phyloP scores from a whole-genome alignment of 2,797 vertebrate species.

The Parauchenoglanis punctatus region DNA sequence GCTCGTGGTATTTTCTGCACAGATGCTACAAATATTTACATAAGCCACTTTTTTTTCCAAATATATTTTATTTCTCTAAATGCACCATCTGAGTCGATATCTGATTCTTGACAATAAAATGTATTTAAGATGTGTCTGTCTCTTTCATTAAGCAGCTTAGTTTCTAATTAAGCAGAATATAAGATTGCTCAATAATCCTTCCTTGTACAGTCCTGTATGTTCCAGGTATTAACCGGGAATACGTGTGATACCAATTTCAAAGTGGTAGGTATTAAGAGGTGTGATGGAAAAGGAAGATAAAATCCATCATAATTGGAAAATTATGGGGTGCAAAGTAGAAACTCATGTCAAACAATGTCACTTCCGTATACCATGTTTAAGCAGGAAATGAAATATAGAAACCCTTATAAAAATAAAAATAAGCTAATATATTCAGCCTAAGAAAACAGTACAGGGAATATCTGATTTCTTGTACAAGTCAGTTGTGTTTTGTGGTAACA shows the following conservation, averaged over 20 bases:
- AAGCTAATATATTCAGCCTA: not conserved
- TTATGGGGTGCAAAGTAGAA: not conserved
- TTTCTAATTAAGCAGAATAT: constrained; percentile 9
- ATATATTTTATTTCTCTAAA: not conserved
- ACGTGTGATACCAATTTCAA: not conserved
- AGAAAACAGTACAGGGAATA: not conserved
- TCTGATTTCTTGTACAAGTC: not conserved
- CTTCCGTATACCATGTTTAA: not conserved
- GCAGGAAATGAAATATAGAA: not conserved
- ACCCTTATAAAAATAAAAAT: not conserved
- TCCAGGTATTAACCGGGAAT: not conserved
- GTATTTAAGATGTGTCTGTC: not conserved
- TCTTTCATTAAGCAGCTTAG: constrained; percentile 14
- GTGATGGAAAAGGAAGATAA: not conserved
- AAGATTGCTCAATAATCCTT: not conserved
- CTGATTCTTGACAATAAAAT: constrained; percentile 13
- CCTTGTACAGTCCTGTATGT: not conserved
- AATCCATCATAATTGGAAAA: not conserved
- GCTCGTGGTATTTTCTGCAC: not conserved
- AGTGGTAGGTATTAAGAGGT: not conserved
- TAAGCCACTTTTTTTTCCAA: not conserved
- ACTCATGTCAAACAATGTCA: not conserved
- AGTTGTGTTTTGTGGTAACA: not conserved
- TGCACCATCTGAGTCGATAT: not conserved
- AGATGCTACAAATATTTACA: constrained; percentile 18